phyloP scores from a whole-genome alignment of 2,888 invertebrate genomes.

The Esperia sulphurella region DNA sequence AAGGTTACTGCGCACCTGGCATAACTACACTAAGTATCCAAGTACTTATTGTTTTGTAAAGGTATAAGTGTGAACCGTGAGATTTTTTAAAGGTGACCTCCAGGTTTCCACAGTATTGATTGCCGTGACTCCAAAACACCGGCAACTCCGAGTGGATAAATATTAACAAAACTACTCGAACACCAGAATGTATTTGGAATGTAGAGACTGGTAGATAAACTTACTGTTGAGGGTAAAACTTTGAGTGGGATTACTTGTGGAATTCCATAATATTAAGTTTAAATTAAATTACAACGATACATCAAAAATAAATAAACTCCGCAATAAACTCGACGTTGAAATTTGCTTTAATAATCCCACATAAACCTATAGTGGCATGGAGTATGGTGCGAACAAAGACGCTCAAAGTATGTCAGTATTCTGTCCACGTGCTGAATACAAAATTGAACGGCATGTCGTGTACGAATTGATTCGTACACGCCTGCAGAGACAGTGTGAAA shows the following conservation, averaged over 20 bases:
- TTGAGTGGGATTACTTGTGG: no score
- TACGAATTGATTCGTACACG: neutral
- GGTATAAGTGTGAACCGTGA: constrained; percentile 6
- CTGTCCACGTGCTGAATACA: neutral
- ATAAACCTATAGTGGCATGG: no score
- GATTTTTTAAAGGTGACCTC: constrained; percentile 1
- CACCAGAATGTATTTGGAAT: neutral
- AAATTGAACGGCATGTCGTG: neutral
- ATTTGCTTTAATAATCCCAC: neutral
- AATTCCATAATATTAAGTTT: no score
- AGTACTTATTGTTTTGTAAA: constrained; percentile 15
- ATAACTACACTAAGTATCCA: constrained; percentile 12
- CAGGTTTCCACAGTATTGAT: neutral
- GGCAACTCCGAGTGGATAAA: neutral
- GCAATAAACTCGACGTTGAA: neutral
- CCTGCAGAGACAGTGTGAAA: constrained; percentile 30
- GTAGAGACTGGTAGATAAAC: no score
- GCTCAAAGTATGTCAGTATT: neutral
- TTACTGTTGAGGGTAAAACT: no score
- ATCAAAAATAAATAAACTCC: neutral
- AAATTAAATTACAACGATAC: neutral
- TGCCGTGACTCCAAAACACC: neutral
- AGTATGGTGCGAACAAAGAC: no score
- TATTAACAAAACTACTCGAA: no score
- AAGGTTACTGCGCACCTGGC: constrained; percentile 37